Conservation (phyloP, 1,140 invertebrate genomes). For the Campodea augens region DNA sequence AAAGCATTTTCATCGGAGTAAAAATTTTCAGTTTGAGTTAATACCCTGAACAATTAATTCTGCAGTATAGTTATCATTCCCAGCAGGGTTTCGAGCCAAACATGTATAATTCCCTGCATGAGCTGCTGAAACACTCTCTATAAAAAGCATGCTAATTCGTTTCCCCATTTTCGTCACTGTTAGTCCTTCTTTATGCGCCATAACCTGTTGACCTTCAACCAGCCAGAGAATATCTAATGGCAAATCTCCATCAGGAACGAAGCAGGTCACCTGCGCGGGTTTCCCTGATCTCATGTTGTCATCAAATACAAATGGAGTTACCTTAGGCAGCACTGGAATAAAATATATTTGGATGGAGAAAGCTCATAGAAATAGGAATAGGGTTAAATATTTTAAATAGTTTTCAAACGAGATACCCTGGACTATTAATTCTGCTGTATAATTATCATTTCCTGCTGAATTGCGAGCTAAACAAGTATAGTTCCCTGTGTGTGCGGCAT, state of each 20-base stretch:
- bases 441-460: constrained; percentile 32
- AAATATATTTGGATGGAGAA: constrained; percentile 10
- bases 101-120: constrained; percentile 61
- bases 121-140: constrained; percentile 46
- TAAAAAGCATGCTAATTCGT: constrained; percentile 35
- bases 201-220: constrained; percentile 28
- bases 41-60: constrained; percentile 18
- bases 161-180: constrained; percentile 30
- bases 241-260: constrained; percentile 36
- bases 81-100: constrained; percentile 14
- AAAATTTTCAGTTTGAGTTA: neutral
- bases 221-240: constrained; percentile 38
- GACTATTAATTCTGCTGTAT: constrained; percentile 30
- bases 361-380: too few relatives aligned
- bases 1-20: too few relatives aligned
- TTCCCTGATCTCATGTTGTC: constrained; percentile 35
- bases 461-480: constrained; percentile 25
- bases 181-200: constrained; percentile 13
- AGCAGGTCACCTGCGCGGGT: constrained; percentile 40
- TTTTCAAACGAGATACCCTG: too few relatives aligned
- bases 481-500: constrained; percentile 25
- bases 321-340: constrained; percentile 36
- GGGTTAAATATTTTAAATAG: too few relatives aligned
- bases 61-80: constrained; percentile 16
- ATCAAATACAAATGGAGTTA: constrained; percentile 35